Conservation (phyloP, 92 coral and sea anemone genomes). For the Pocillopora meandrina region DNA sequence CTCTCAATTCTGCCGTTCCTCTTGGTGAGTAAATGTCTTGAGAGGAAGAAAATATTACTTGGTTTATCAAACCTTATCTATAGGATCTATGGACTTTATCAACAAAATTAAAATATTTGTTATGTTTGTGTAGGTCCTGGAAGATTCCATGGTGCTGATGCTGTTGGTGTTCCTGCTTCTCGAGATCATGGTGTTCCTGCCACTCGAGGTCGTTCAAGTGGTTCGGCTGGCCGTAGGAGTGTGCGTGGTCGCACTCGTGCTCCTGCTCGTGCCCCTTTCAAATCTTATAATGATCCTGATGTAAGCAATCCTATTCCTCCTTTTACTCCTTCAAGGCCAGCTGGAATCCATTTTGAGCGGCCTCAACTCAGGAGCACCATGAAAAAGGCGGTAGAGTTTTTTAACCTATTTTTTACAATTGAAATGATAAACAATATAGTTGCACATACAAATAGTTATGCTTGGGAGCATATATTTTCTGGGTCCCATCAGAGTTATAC, state of each 20-base stretch:
- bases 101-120: background rate
- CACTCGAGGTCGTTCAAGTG: background rate
- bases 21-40: background rate
- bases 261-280: background rate
- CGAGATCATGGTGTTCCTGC: background rate
- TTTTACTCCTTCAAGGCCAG: slow-evolving; percentile 55
- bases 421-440: slow-evolving; percentile 41
- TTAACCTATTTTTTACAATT: slow-evolving; percentile 48
- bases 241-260: background rate
- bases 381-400: slow-evolving; percentile 68
- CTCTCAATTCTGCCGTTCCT: background rate
- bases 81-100: background rate
- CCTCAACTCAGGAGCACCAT: slow-evolving; percentile 40
- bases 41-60: background rate
- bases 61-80: background rate
- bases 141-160: background rate
- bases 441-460: slow-evolving; percentile 67
- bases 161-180: background rate
- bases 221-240: background rate
- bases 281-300: background rate
- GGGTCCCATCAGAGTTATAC: slow-evolving; percentile 43
- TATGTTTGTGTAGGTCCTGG: slow-evolving; percentile 1
- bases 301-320: slow-evolving; percentile 46
- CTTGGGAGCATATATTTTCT: slow-evolving; percentile 37
- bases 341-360: slow-evolving; percentile 56